These are phyloP conservation scores for Leptinotarsa peninsularis DNA, from an alignment of 2,888 invertebrate genomes.

Conservation along the genomic window DNA sequence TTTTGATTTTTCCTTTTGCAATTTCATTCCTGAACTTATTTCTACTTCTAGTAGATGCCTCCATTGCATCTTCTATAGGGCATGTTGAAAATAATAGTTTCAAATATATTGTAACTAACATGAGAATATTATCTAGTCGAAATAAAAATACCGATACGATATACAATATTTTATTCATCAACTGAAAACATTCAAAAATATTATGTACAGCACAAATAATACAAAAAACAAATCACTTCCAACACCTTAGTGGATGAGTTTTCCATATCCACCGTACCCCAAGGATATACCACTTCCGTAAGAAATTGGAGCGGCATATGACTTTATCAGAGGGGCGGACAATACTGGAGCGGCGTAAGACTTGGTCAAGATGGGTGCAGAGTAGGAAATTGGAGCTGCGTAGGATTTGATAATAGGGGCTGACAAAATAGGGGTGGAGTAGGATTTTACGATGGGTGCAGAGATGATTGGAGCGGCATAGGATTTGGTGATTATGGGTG, in stretches of 20 bases:
- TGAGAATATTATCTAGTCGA: too few species aligned
- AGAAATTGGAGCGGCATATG: slow-evolving; percentile 11
- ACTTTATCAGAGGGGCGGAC: slow-evolving; percentile 19
- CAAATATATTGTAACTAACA: too few species aligned
- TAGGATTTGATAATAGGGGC: slow-evolving; percentile 43
- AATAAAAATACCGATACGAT: slow-evolving; percentile 18
- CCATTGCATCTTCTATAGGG: too few species aligned
- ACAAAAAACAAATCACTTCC: slow-evolving; percentile 30
- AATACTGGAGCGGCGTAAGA: slow-evolving; percentile 39
- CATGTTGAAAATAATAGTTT: too few species aligned
- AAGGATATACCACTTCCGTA: slow-evolving; percentile 23
- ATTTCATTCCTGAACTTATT: too few species aligned
- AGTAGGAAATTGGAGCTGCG: slow-evolving; percentile 42
- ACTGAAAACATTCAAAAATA: slow-evolving; percentile 14
- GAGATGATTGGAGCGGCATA: slow-evolving; percentile 36
- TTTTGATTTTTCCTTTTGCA: too few species aligned
- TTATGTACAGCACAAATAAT: slow-evolving; percentile 34
- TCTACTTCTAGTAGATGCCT: too few species aligned
- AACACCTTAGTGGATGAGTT: slow-evolving; percentile 40
- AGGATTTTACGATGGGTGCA: slow-evolving; percentile 24
- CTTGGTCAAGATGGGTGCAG: slow-evolving; percentile 37
- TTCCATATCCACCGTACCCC: slow-evolving; percentile 39
- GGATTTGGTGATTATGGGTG: slow-evolving; percentile 47
- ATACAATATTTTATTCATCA: slow-evolving; percentile 1
- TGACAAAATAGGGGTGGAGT: slow-evolving; percentile 29